These are phyloP conservation scores for Microplitis manilae DNA, from an alignment of 2,888 invertebrate species.

Conservation along the genomic window DNA sequence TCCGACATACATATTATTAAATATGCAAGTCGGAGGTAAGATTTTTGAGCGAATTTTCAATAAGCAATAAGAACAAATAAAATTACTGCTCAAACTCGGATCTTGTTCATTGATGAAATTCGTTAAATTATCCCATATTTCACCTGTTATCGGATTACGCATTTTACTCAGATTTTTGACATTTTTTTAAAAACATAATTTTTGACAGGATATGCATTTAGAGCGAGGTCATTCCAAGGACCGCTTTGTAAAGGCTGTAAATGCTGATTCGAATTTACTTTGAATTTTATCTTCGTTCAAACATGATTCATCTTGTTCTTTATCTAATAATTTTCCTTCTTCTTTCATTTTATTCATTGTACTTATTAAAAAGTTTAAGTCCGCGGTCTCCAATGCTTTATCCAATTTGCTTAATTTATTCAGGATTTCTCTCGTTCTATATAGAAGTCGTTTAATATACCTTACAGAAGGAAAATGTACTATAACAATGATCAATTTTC, in stretches of 20 bases:
- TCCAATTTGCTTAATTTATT: no score
- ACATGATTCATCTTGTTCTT: slow-evolving; percentile 35
- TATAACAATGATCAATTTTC: slow-evolving; percentile 10
- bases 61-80: slow-evolving; percentile 47
- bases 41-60: slow-evolving; percentile 48
- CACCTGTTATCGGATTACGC: slow-evolving; percentile 38
- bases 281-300: slow-evolving; percentile 47
- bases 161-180: slow-evolving; percentile 35
- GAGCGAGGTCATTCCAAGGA: slow-evolving; percentile 45
- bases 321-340: slow-evolving; percentile 12
- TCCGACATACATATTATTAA: slow-evolving; percentile 50
- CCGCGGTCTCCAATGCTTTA: slow-evolving; percentile 28
- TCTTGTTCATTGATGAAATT: slow-evolving; percentile 22
- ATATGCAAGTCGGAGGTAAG: slow-evolving; percentile 56
- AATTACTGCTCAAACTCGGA: slow-evolving; percentile 13
- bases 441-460: not conserved
- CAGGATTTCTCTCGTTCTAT: not conserved
- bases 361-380: slow-evolving; percentile 24
- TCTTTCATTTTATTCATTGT: slow-evolving; percentile 26
- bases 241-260: slow-evolving; percentile 44
- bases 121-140: slow-evolving; percentile 42
- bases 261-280: slow-evolving; percentile 38
- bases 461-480: not conserved
- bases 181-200: slow-evolving; percentile 47
- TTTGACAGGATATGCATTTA: slow-evolving; percentile 51